Base-by-base conservation (phyloP, 2,888 invertebrate genomes). In the Ferrisia virgata region DNA sequence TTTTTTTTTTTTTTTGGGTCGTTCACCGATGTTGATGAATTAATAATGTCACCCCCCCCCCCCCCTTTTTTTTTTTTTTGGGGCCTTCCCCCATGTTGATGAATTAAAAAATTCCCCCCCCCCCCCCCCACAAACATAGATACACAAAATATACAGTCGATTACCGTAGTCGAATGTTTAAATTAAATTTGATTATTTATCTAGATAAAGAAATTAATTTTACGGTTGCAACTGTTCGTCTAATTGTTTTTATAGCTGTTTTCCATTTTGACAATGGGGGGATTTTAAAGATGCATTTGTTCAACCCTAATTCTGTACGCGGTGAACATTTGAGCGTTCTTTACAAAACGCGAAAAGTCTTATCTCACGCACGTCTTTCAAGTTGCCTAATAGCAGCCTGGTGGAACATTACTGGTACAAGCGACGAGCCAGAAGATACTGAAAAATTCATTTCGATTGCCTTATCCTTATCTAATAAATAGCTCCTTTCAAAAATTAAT, bases 301-400 rank as follows among this genome's bases (percentile, higher is more conserved):
- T 72, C 72, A 33, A 72, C 72, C 58, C 58, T 64, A 64, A 64
- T 64, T 25, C 28, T 36, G 5, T 47, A 28, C 28, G 18, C 9
- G 28, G 69, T 69, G 15, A 8, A 64, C 4, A 13, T 33, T 1
- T 33, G 33, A n/a, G n/a, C 28, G 64, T 28, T 31, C 31, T 64
- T 72, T 72, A 72, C 28, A 33, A 64, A 33, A 33, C 31, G 11
- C 33, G 22, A 18, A 40, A 40, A 33, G 72, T 72, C 72, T 72
- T 72, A 72, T 72, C 72, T 72, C 72, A 72, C 33, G 72, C 72
- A 72, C 31, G 72, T 72, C 72, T 72, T 64, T 72, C 72, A 33
- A 72, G 72, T 72, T 72, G 72, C 33, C 33, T 72, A 72, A 72
- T 72, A 33, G 72, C 72, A n/a, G 72, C 72, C 58, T 64, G 58